Evolutionary conservation across 64 coral and sea anemone genomes (phyloP), one percentile per base, ranked within the genome.

Genomic region (Montipora capricornis): DNA sequence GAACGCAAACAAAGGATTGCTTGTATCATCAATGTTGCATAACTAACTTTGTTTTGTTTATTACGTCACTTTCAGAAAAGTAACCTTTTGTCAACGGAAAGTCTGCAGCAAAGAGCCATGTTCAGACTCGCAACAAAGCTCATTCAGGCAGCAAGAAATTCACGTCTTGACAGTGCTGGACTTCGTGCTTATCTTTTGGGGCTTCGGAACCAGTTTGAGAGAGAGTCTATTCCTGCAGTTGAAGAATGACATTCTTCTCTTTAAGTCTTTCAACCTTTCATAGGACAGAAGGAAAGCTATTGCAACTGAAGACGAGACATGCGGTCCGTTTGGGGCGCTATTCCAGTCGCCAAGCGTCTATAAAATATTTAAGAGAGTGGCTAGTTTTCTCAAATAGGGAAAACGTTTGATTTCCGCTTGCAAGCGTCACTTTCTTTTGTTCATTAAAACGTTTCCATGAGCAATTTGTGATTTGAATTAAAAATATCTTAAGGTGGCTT

Each of bases 41-140:
- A 1, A 15, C 9, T 15, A 64, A 11, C 24, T n/a, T 47, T 59
- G 24, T 6, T 59, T 44, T 22, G 6, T 78, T 1, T 5, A 80
- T 47, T 75, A 44, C 14, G 0, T 82, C 14, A 5, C 75, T 9
- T 85, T n/a, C 64, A 97, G 95, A 75, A 77, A 20, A 92, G 78
- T 51, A 85, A 94, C 16, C 29, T 95, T 50, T 81, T 98, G 19
- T 95, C 96, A 64, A 10, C 89, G 22, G 96, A 98, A 55, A 88
- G 90, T 67, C 62, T 76, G 61, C 80, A 81, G 64, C 80, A 95
- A 68, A 96, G 91, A 79, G 98, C 98, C 6, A 89, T 91, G 19
- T 99, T 96, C 80, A 85, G 92, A 24, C 73, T 99, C 48, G 95
- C 93, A 48, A 95, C 92, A 45, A 99, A 96, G 79, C 92, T 99